Evolutionary conservation across 2,888 invertebrate species (phyloP).

Genomic region (Cosmorhoe ocellata): DNA sequence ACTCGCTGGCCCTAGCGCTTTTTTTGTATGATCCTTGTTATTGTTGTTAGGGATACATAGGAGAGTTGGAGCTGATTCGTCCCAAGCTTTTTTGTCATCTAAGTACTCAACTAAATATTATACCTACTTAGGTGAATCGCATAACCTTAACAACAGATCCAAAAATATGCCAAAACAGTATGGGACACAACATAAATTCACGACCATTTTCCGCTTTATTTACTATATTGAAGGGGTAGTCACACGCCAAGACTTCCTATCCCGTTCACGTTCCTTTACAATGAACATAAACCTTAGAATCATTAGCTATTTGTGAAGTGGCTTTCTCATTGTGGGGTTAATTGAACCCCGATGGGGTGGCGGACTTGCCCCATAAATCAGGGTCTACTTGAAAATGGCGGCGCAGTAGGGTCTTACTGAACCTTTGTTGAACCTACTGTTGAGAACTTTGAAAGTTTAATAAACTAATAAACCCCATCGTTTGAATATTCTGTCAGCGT

Average conservation of each 20-base stretch:
- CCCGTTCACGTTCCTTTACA: conserved; percentile 1
- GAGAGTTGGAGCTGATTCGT: no score
- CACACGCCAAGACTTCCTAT: background rate
- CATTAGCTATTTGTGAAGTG: conserved; percentile 31
- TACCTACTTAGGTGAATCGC: no score
- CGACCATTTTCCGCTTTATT: no score
- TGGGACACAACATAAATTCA: no score
- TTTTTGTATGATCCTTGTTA: no score
- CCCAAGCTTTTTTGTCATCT: no score
- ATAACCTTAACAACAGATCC: no score
- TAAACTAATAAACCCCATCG: background rate
- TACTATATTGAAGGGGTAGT: background rate
- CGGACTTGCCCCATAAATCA: conserved; percentile 30
- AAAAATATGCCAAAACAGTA: no score
- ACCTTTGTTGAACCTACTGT: conserved; percentile 11
- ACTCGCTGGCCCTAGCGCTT: no score
- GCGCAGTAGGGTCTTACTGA: conserved; percentile 7
- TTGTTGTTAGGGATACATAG: no score
- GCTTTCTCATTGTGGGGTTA: conserved; percentile 26
- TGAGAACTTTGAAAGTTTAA: conserved; percentile 12
- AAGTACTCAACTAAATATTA: no score
- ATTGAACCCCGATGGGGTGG: conserved; percentile 22
- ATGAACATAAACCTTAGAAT: conserved; percentile 10
- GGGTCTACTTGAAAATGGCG: conserved; percentile 25
- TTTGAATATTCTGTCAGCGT: background rate